Percentiles rank a stretch among this genome's conserved stretches.
Conservation (phyloP, 2,797 vertebrate species). For the Calcarius lapponicus region DNA sequence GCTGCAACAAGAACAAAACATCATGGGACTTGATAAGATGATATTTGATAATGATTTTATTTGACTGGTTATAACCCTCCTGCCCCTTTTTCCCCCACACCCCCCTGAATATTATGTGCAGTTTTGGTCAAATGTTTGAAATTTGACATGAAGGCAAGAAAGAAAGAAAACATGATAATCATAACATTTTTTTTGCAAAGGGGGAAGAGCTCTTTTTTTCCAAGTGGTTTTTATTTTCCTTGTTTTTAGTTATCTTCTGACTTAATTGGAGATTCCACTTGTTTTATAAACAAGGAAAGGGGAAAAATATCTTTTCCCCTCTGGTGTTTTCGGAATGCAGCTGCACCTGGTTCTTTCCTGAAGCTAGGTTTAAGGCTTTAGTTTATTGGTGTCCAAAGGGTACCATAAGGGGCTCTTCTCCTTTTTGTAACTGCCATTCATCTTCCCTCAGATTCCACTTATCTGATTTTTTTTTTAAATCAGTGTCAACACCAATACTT, state of each 20-base stretch:
- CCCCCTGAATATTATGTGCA: not conserved
- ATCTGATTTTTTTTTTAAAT: not conserved
- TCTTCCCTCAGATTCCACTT: not conserved
- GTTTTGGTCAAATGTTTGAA: not conserved
- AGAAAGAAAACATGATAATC: not conserved
- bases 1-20: not conserved
- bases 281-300: not conserved
- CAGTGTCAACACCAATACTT: not conserved
- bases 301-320: not conserved
- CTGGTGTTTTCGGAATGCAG: not conserved
- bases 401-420: not conserved
- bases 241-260: not conserved
- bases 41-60: not conserved
- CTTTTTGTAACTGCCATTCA: not conserved
- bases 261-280: not conserved
- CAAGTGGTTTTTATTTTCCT: too few relatives aligned
- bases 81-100: rapidly evolving
- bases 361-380: not conserved
- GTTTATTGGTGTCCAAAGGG: not conserved
- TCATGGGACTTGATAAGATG: not conserved
- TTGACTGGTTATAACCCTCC: too few relatives aligned
- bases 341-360: not conserved
- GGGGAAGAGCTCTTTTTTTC: rapidly evolving
- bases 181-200: not conserved
- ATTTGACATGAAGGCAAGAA: not conserved